phyloP scores from a whole-genome alignment of 2,888 invertebrate genomes.

The Melinaea marsaeus region DNA sequence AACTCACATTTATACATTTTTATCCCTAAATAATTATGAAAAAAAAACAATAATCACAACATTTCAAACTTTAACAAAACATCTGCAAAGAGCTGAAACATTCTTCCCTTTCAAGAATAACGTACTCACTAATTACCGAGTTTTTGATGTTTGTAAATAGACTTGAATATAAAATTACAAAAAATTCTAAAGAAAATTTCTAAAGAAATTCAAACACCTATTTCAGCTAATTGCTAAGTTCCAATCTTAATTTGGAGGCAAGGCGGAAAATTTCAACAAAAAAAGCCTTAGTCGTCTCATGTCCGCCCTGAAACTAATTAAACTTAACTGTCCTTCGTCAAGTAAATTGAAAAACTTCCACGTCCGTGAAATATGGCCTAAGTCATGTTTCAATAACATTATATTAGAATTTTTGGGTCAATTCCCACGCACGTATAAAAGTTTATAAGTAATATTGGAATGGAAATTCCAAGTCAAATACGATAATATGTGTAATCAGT shows the following conservation, averaged over 20 bases:
- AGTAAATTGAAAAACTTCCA: conserved; percentile 6
- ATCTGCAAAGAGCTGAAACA: too few relatives aligned
- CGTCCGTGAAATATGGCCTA: conserved; percentile 1
- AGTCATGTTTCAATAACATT: conserved; percentile 5
- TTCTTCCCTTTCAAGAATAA: background rate
- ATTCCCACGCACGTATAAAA: background rate
- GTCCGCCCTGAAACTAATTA: background rate
- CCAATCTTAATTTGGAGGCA: conserved; percentile 4
- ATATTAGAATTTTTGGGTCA: conserved; percentile 3
- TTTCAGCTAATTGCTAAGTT: background rate
- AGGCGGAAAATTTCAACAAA: background rate
- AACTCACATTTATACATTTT: too few relatives aligned
- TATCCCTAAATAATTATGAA: too few relatives aligned
- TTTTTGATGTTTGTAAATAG: background rate
- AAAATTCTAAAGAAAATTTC: background rate
- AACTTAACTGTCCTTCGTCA: conserved; percentile 4
- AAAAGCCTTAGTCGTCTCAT: background rate
- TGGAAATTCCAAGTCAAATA: background rate
- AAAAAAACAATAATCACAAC: too few relatives aligned
- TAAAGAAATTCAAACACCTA: conserved; percentile 1
- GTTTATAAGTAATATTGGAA: background rate
- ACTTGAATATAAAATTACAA: background rate
- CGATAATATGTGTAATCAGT: background rate
- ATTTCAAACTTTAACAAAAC: too few relatives aligned
- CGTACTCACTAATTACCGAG: background rate